phyloP scores from a whole-genome alignment of 2,797 vertebrate species.

The Fistularia commersonii region DNA sequence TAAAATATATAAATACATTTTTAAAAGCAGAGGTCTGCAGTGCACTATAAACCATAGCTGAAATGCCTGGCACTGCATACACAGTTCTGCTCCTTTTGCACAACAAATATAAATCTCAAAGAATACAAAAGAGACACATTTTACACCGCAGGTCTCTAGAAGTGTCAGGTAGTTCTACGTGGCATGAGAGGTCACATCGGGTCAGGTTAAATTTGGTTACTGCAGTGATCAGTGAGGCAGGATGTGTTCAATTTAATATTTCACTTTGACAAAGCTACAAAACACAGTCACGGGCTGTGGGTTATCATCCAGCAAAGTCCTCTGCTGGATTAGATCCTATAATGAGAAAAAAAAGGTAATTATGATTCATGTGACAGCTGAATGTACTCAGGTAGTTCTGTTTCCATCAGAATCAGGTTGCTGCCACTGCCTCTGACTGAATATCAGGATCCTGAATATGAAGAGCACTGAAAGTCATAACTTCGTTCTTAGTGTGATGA shows the following conservation, averaged over 20 bases:
- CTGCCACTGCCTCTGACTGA: background rate
- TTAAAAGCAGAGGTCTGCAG: too few relatives aligned
- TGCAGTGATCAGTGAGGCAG: slow-evolving; percentile 70
- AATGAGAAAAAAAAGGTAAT: slow-evolving; percentile 52
- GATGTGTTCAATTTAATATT: slow-evolving; percentile 75
- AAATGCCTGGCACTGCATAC: too few relatives aligned
- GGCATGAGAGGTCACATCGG: slow-evolving; percentile 38
- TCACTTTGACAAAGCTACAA: slow-evolving; percentile 58
- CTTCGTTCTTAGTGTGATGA: too few relatives aligned
- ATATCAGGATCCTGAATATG: background rate
- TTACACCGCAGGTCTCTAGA: slow-evolving; percentile 44
- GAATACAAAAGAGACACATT: slow-evolving; percentile 34
- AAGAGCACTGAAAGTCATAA: background rate
- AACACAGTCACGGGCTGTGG: slow-evolving; percentile 55
- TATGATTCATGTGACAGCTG: slow-evolving; percentile 5
- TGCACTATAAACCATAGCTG: too few relatives aligned
- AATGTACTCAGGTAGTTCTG: slow-evolving; percentile 7
- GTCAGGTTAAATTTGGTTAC: slow-evolving; percentile 64
- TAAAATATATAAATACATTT: too few relatives aligned
- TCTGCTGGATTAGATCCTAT: slow-evolving; percentile 44
- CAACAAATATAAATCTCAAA: slow-evolving; percentile 23
- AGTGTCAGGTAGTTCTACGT: slow-evolving; percentile 36
- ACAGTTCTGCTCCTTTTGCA: slow-evolving; percentile 13
- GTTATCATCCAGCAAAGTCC: slow-evolving; percentile 37
- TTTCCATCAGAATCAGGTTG: slow-evolving; percentile 9